phyloP scores from a whole-genome alignment of 64 coral and sea anemone genomes.

The Hydrozoanthus tunicans region DNA sequence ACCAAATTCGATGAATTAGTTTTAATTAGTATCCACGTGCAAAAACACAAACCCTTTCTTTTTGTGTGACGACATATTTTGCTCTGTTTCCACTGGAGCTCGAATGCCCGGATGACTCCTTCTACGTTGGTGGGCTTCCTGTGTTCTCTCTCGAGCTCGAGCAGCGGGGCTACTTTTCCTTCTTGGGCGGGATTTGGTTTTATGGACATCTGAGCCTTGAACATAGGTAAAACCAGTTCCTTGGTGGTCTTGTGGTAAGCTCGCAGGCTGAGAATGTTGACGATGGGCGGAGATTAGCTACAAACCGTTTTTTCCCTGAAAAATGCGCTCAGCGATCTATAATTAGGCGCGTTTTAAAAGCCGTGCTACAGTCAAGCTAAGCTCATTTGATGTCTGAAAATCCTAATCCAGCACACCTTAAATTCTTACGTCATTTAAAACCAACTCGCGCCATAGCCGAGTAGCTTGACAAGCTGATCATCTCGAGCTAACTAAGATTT shows the following conservation, averaged over 20 bases:
- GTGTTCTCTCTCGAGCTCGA: not conserved
- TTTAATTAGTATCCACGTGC: not conserved
- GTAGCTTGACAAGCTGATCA: too few relatives aligned
- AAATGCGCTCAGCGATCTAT: not conserved
- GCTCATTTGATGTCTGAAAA: too few relatives aligned
- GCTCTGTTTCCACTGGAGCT: not conserved
- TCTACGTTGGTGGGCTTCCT: not conserved
- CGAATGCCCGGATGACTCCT: not conserved
- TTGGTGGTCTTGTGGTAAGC: not conserved
- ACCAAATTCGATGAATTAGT: not conserved
- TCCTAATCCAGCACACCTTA: too few relatives aligned
- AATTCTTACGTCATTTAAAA: too few relatives aligned
- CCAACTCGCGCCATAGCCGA: too few relatives aligned
- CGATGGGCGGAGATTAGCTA: not conserved
- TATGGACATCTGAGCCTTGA: not conserved
- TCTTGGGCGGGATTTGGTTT: not conserved
- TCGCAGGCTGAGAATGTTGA: not conserved
- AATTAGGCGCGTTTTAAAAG: too few relatives aligned
- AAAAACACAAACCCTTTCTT: slow-evolving; percentile 22
- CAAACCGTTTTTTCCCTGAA: not conserved
- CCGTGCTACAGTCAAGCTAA: too few relatives aligned
- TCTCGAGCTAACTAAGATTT: too few relatives aligned
- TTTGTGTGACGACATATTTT: not conserved
- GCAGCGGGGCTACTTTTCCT: not conserved
- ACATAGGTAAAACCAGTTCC: slow-evolving; percentile 23